Evolutionary conservation across 2,797 vertebrate species (phyloP), one percentile per base, ranked within the genome.

Genomic region (Echeneis naucrates): DNA sequence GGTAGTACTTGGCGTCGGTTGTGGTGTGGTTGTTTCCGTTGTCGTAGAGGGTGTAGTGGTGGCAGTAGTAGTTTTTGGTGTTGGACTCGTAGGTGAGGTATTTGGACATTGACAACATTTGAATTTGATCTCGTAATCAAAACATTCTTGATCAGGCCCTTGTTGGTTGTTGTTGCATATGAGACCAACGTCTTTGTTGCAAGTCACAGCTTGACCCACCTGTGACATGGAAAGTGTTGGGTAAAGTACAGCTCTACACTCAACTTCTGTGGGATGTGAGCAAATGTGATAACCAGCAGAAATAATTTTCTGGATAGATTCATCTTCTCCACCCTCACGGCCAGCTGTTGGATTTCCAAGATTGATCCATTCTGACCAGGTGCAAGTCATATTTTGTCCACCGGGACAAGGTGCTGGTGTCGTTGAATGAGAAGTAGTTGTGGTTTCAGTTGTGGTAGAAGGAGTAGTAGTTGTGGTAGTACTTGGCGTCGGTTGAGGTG

Each of bases 121-220:
- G 4, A 88, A 58, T 58, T 23, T 44, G 4, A 88, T 78, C 30
- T 88, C 80, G 56, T 90, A 90, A 61, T 90, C 80, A 27, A 87
- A 81, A 65, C 87, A 90, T 1, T 76, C 12, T 26, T 62, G 47
- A 2, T 45, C 37, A 33, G 68, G 19, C 0, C 62, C 75, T 78
- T 88, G 88, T 7, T 78, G 61, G 42, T 70, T 75, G 69, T 90
- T 90, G 8, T 48, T 13, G 38, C 88, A 88, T 26, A 75, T 26
- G 6, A 86, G 67, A 40, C 84, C 84, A 1, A 59, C 63, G 2
- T 73, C 14, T 75, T 61, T 74, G 26, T 66, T 69, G 37, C 84
- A 87, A 12, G 21, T 75, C 11, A 82, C 70, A 59, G 1, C 5
- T 56, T 84, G 78, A 55, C 82, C 82, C 7, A 83, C 0, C 16